These are phyloP conservation scores for Parapsyche elsis DNA, from an alignment of 1,140 invertebrate genomes.

Conservation along the genomic window DNA sequence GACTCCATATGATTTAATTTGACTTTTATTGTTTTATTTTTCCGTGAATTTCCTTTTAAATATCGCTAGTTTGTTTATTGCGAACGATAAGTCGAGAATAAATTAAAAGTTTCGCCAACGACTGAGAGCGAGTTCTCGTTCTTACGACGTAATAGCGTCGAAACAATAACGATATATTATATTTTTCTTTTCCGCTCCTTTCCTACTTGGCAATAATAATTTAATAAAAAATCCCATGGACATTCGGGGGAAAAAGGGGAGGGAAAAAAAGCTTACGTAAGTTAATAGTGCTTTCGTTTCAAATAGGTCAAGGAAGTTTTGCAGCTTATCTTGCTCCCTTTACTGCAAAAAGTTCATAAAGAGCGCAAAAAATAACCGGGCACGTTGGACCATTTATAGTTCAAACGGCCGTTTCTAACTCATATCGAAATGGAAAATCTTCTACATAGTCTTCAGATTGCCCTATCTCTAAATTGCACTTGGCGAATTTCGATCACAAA, in stretches of 20 bases:
- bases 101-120: too few relatives aligned
- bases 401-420: not conserved
- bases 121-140: too few relatives aligned
- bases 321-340: slow-evolving; percentile 4
- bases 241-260: not conserved
- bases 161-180: slow-evolving; percentile 8
- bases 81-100: too few relatives aligned
- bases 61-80: too few relatives aligned
- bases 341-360: slow-evolving; percentile 1
- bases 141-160: not conserved
- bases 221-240: not conserved
- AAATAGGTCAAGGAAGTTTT: slow-evolving; percentile 8
- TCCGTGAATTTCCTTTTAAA: too few relatives aligned
- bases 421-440: not conserved
- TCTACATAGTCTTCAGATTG: not conserved
- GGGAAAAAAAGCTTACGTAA: not conserved
- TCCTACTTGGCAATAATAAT: not conserved
- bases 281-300: slow-evolving; percentile 3
- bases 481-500: not conserved
- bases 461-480: not conserved
- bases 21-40: too few relatives aligned
- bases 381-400: not conserved
- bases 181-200: not conserved
- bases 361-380: not conserved
- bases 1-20: too few relatives aligned